A percentile compares a stretch with the other conserved stretches of the same genome.
Conservation (phyloP, 2,113 vertebrate genomes). For the Leptocoma aspasia region DNA sequence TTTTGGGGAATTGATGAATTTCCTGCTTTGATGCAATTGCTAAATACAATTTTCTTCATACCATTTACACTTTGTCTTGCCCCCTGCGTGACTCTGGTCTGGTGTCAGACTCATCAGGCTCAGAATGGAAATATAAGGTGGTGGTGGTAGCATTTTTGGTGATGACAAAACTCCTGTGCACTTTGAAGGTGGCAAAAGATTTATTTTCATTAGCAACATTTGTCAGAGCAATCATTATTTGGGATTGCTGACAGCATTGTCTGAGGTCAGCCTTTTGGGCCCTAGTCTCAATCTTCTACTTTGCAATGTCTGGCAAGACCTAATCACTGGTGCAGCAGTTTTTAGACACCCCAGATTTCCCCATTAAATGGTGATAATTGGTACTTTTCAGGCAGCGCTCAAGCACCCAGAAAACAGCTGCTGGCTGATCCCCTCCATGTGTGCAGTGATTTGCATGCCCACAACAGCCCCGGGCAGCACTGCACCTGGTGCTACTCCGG, state of each 20-base stretch:
- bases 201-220: background rate
- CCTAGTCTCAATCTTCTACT: background rate
- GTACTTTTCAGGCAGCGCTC: background rate
- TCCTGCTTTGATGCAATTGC: background rate
- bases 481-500: fast-evolving
- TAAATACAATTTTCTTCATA: background rate
- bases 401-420: background rate
- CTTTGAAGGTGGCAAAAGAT: background rate
- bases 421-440: background rate
- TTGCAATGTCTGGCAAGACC: background rate
- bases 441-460: fast-evolving
- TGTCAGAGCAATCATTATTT: background rate
- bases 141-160: background rate
- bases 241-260: background rate
- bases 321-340: background rate
- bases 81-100: background rate
- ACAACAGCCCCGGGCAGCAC: background rate
- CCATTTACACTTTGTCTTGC: background rate
- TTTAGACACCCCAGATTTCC: background rate
- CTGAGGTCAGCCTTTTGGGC: background rate
- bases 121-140: background rate
- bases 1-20: background rate
- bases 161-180: background rate
- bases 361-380: background rate
- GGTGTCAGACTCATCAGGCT: background rate